Base-by-base conservation (phyloP, 2,797 vertebrate genomes). In the Sebastes cheni region DNA sequence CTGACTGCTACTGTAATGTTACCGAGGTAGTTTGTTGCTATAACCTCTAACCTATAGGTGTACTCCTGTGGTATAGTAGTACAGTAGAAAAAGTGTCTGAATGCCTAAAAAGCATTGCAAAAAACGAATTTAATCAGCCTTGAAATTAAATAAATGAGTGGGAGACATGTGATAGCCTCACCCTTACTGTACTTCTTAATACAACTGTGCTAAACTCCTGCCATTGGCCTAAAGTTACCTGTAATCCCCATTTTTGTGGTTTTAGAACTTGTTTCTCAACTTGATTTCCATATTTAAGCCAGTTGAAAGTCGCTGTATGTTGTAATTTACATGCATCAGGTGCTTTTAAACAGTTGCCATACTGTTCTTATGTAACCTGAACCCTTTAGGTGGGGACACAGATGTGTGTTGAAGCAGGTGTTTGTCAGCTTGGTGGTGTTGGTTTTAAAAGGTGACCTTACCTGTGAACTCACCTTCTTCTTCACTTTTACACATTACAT, bases 341-440 rank as follows among this genome's bases (percentile, higher is more conserved):
- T 18, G 66, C 39, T n/a, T 46, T 46, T 18, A 18, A 46, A 46
- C 80, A 55, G 27, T 55, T 46, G n/a, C 10, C 22, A 13, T n/a
- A 29, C 5, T 55, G 52, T 30, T 68, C 42, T 87, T 87, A 79
- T 83, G 82, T 83, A 88, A 87, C 74, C 50, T 34, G n/a, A 34
- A 81, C 42, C 8, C 77, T 77, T 52, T 55, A 86, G 82, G 86
- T 87, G 13, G 36, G 36, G 36, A 39, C 36, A 39, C 36, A 36
- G 34, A 27, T 27, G 25, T 30, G 86, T 87, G 90, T 89, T 90
- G 76, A 72, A 50, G 84, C 93, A 93, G 39, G 39, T 42, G 39
- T 14, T 42, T 42, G 81, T 88, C 66, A 59, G 56, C 78, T 22
- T 18, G 5, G 13, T 74, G 78, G 13, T 74, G 78, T 52, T 65